Conservation (phyloP, 2,113 vertebrate genomes). For the Nycticorax nycticorax region DNA sequence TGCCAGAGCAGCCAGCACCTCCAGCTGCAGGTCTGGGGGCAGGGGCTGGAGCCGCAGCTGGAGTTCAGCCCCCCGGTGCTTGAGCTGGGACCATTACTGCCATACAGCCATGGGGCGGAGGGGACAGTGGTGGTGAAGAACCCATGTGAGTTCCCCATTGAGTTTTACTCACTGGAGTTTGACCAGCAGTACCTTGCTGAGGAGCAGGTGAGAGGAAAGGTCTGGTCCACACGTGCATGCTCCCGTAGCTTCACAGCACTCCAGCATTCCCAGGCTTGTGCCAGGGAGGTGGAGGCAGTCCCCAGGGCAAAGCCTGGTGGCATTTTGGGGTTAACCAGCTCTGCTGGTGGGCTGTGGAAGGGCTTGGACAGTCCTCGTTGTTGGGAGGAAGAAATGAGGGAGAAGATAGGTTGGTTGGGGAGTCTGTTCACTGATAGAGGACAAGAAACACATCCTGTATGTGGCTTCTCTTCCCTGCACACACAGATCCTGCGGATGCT, state of each 20-base stretch:
- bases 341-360: background rate
- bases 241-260: background rate
- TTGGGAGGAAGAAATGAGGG: background rate
- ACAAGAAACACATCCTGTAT: accelerated
- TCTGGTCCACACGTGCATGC: accelerated
- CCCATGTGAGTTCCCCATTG: slow-evolving; percentile 84
- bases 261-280: background rate
- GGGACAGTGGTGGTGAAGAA: slow-evolving; percentile 82
- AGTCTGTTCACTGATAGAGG: background rate
- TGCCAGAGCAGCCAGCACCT: slow-evolving; percentile 74
- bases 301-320: background rate
- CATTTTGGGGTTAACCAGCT: background rate
- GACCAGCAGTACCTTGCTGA: slow-evolving; percentile 86
- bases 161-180: slow-evolving; percentile 90
- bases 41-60: slow-evolving; percentile 81
- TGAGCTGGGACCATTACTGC: slow-evolving; percentile 81
- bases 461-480: background rate
- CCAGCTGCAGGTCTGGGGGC: slow-evolving; percentile 73
- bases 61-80: slow-evolving; percentile 76
- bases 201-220: slow-evolving; percentile 79
- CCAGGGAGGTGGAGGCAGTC: background rate
- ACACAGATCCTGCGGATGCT: slow-evolving; percentile 79
- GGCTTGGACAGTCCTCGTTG: accelerated
- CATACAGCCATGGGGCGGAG: slow-evolving; percentile 61
- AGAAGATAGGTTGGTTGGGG: background rate